phyloP scores from a whole-genome alignment of 2,797 vertebrate genomes.

The Sebastiscus albofasciatus region DNA sequence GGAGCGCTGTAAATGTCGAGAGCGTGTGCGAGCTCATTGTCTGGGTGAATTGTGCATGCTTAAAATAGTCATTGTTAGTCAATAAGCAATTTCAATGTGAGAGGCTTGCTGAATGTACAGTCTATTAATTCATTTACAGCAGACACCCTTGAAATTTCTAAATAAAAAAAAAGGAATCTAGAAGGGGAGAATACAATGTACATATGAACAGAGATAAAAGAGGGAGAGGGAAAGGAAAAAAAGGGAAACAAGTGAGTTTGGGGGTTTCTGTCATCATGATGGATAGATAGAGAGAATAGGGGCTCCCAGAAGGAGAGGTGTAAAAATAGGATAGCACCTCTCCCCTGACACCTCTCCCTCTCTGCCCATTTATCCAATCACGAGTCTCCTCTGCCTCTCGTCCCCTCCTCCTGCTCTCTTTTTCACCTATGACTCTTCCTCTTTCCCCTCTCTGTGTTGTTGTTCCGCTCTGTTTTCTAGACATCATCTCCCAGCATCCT shows the following conservation, averaged over 20 bases:
- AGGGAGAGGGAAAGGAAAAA: not conserved
- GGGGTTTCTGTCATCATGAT: constrained; percentile 77
- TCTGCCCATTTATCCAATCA: constrained; percentile 72
- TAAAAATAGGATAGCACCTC: constrained; percentile 79
- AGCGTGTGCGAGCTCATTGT: constrained; percentile 28
- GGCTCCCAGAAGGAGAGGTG: constrained; percentile 73
- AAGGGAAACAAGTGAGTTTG: constrained; percentile 51
- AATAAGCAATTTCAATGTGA: constrained; percentile 62
- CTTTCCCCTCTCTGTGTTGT: constrained; percentile 19
- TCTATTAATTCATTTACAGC: constrained; percentile 49
- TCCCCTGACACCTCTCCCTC: constrained; percentile 65
- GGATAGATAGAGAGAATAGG: constrained; percentile 71
- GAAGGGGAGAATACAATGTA: not conserved
- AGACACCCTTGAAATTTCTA: constrained; percentile 20
- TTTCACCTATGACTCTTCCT: not conserved
- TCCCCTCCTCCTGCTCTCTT: constrained; percentile 4
- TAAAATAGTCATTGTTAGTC: constrained; percentile 68
- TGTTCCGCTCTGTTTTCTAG: constrained; percentile 23
- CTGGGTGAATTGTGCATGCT: constrained; percentile 48
- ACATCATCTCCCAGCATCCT: constrained; percentile 32
- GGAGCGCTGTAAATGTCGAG: not conserved
- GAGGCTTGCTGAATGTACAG: constrained; percentile 19
- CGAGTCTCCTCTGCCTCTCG: constrained; percentile 32
- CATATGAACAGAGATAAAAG: constrained; percentile 9
- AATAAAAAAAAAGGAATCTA: not conserved